Evolutionary conservation across 2,888 invertebrate species (phyloP).

Genomic region (Melikaiella ostensackeni): DNA sequence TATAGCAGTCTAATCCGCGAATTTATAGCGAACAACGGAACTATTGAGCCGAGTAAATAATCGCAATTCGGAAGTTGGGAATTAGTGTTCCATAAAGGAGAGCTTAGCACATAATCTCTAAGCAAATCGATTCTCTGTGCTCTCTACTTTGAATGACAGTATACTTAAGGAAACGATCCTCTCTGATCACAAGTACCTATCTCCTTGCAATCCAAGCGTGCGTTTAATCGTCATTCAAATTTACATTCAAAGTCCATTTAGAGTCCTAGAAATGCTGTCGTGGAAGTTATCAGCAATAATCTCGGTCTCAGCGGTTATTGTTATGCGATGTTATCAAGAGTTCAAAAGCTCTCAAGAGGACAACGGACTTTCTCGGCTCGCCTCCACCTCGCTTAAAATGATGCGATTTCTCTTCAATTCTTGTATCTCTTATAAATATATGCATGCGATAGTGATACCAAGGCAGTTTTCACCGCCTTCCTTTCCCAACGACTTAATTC

Average conservation of each 20-base stretch:
- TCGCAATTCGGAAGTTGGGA: neutral
- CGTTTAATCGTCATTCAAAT: conserved; percentile 12
- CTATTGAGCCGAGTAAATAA: too few species aligned
- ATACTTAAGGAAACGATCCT: conserved; percentile 18
- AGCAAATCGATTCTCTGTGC: conserved; percentile 10
- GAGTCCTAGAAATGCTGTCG: neutral
- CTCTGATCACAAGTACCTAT: conserved; percentile 18
- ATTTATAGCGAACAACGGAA: too few species aligned
- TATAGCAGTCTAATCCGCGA: too few species aligned
- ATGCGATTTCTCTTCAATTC: neutral
- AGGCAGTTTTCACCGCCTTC: neutral
- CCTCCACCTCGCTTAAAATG: neutral
- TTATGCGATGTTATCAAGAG: conserved; percentile 29
- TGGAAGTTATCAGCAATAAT: conserved; percentile 31
- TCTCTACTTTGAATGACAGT: conserved; percentile 13
- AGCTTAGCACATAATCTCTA: conserved; percentile 16
- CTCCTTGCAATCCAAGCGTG: conserved; percentile 10
- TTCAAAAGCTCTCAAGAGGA: conserved; percentile 13
- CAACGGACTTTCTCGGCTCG: conserved; percentile 14
- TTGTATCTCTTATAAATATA: neutral
- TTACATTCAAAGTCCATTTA: conserved; percentile 26
- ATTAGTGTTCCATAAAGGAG: conserved; percentile 19
- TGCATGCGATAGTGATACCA: neutral
- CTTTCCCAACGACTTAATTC: neutral
- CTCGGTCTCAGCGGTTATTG: conserved; percentile 20